phyloP scores from a whole-genome alignment of 2,797 vertebrate genomes.

The Emys orbicularis region DNA sequence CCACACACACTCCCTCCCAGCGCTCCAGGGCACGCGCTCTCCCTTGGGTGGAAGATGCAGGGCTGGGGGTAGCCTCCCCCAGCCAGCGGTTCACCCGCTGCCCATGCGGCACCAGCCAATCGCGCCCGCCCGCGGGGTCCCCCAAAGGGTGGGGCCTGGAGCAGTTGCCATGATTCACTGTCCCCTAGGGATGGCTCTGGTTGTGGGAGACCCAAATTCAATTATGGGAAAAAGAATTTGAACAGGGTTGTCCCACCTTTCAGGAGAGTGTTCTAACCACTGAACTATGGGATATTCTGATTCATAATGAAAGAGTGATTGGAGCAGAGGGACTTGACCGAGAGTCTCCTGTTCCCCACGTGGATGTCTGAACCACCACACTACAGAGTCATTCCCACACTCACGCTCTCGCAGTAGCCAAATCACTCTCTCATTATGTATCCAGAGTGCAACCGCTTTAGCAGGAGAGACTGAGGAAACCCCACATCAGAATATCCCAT shows the following conservation, averaged over 20 bases:
- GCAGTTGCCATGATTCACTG: no score
- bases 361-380: neutral
- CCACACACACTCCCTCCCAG: no score
- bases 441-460: neutral
- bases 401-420: neutral
- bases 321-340: neutral
- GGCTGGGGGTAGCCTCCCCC: no score
- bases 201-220: neutral
- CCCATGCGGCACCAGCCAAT: no score
- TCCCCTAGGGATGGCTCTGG: no score
- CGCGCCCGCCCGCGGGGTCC: fast-evolving
- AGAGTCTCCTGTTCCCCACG: neutral
- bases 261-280: neutral
- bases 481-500: neutral
- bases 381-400: neutral
- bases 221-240: neutral
- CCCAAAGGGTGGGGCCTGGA: no score
- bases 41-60: no score
- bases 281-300: neutral
- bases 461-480: neutral
- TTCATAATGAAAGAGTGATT: neutral
- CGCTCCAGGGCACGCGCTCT: no score
- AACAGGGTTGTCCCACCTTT: neutral
- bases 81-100: no score
- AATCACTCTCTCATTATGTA: neutral